Base-by-base conservation (phyloP, 2,888 invertebrate species). In the Peribatodes rhomboidaria region DNA sequence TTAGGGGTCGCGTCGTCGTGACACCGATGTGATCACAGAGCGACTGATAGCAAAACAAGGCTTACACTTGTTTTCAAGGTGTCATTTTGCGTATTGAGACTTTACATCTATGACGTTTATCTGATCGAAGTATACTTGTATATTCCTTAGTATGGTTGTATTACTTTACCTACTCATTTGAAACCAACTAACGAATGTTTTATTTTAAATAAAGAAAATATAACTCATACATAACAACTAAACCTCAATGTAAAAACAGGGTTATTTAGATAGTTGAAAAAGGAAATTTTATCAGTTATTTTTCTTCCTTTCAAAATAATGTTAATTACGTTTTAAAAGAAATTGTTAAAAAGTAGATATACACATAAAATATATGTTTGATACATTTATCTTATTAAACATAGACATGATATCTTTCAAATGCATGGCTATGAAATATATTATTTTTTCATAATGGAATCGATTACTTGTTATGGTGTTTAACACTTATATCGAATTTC, bases 191-290 rank as follows among this genome's bases (percentile, higher is more conserved):
- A 11, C 11, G 3, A 11, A 11, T 35, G 3, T 11, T 37, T n/a
- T 2, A 37, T n/a, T 27, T 27, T 27, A 27, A n/a, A n/a, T n/a
- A 8, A 41, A 16, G 4, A 7, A 10, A 55, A 54, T n/a, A n/a
- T n/a, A n/a, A n/a, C n/a, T n/a, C n/a, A n/a, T n/a, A n/a, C n/a
- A n/a, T n/a, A n/a, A n/a, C n/a, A 71, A 69, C 65, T 59, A 66
- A 80, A 84, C 83, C 84, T 86, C 87, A 82, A 71, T 76, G 76
- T 75, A 65, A 84, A 37, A 81, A 88, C 89, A 89, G 89, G 89
- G 89, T 88, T 83, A 74, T 20, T 46, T 87, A 89, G 85, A 79
- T 87, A 88, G 83, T 79, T 77, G 67, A 76, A 80, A 81, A 74
- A 41, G n/a, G 2, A 44, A 0, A 55, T 54, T 41, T 41, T 44